Base-by-base conservation (phyloP, 2,888 invertebrate species). In the Nyleta sp. region DNA sequence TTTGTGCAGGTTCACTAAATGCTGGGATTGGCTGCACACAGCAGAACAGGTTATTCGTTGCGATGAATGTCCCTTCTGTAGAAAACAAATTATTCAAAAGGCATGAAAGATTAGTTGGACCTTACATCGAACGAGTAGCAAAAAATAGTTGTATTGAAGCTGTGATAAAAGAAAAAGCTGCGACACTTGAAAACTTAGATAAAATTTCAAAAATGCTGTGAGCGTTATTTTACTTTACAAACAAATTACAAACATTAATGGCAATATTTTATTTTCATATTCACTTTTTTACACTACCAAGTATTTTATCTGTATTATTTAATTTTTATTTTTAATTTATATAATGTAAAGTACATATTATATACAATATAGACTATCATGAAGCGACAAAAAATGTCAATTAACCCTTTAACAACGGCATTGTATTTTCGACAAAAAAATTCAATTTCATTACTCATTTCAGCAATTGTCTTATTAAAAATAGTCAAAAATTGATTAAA, bases 11-110 rank as follows among this genome's bases (percentile, higher is more conserved):
- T 50, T 52, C 42, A 7, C 15, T 81, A 11, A 70, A 76, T 70
- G 57, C 55, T 13, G 78, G 74, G 10, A 71, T 77, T 24, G 74
- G 74, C 5, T 53, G 67, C 40, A 76, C 71, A 3, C 74, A 81
- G n/a, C 18, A 76, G 10, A 78, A 81, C 18, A 73, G 73, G 46
- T 2, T 78, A 0, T 11, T 81, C 6, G 7, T 15, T 15, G 11
- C 60, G 3, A 20, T 76, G n/a, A 67, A 81, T 50, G 33, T 78
- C 15, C 79, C 71, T 24, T n/a, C 18, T 22, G 17, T 76, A 0
- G 42, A 59, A 24, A 74, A 71, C 57, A 70, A 55, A 50, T 52
- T 52, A 33, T 79, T 42, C 33, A 73, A 73, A 46, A 35, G 40
- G 11, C 50, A 73, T n/a, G 71, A 78, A 31, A 38, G 64, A 33